phyloP scores from a whole-genome alignment of 2,888 invertebrate species.

The Agrotis exclamationis region DNA sequence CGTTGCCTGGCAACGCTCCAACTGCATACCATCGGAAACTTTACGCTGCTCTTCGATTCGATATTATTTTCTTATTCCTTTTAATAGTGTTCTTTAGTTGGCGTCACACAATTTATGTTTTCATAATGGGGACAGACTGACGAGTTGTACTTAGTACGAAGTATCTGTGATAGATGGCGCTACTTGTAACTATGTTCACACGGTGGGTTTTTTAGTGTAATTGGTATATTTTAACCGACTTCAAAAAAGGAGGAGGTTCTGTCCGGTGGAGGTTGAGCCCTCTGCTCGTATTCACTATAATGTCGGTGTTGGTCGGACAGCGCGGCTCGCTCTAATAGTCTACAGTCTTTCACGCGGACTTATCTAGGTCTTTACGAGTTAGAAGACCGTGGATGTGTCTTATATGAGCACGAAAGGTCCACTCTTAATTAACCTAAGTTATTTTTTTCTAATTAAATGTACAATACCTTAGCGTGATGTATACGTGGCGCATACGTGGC shows the following conservation, averaged over 20 bases:
- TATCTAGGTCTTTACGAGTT: not conserved
- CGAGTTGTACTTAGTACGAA: constrained; percentile 1
- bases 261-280: too few species aligned
- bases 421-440: not conserved
- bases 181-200: not conserved
- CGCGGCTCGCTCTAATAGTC: not conserved
- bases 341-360: not conserved
- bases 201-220: not conserved
- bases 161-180: constrained; percentile 19
- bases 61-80: constrained; percentile 54
- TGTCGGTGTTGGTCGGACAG: not conserved
- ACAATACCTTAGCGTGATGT: not conserved
- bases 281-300: too few species aligned
- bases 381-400: not conserved
- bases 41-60: constrained; percentile 49
- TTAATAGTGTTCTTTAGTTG: constrained; percentile 29
- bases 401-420: not conserved
- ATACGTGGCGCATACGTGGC: not conserved
- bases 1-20: constrained; percentile 59
- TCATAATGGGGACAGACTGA: constrained; percentile 2
- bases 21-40: constrained; percentile 49
- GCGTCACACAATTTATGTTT: constrained; percentile 23
- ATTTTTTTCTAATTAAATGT: too few species aligned
- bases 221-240: not conserved
- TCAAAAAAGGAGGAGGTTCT: too few species aligned